Evolutionary conservation across 2,888 invertebrate genomes (phyloP).

Genomic region (Parthenolecanium corni): DNA sequence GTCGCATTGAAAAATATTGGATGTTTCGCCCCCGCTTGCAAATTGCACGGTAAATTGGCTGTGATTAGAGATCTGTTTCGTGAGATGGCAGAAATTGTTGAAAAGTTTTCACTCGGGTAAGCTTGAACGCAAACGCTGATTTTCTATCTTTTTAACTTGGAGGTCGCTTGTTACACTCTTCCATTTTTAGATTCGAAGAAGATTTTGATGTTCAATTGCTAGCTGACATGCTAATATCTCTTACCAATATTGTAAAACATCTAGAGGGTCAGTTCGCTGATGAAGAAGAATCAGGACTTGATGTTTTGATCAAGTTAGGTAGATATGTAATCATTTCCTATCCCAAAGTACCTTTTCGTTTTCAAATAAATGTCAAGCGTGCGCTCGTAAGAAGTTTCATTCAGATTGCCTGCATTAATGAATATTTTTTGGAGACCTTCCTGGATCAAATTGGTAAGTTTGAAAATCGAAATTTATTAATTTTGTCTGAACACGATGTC

Average conservation of each 20-base stretch:
- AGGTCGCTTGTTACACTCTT: neutral
- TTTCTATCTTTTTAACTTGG: neutral
- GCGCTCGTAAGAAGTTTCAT: constrained; percentile 2
- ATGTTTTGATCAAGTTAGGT: neutral
- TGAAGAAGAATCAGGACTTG: constrained; percentile 9
- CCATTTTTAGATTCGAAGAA: neutral
- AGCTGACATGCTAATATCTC: constrained; percentile 3
- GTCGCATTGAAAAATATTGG: constrained; percentile 14
- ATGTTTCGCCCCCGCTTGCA: constrained; percentile 7
- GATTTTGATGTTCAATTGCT: neutral
- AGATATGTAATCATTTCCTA: neutral
- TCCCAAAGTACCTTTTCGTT: constrained; percentile 7
- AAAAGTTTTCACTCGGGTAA: constrained; percentile 11
- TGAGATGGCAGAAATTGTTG: neutral
- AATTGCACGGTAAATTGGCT: neutral
- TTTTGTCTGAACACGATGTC: neutral
- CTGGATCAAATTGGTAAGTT: constrained; percentile 10
- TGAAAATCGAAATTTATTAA: neutral
- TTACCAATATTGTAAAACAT: neutral
- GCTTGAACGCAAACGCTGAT: neutral
- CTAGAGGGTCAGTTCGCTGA: neutral
- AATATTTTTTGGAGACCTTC: constrained; percentile 3
- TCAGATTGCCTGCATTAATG: constrained; percentile 1
- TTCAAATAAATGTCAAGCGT: neutral
- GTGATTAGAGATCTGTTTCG: neutral